These are phyloP conservation scores for Lucifuga dentata DNA, from an alignment of 2,113 vertebrate species.

Conservation along the genomic window DNA sequence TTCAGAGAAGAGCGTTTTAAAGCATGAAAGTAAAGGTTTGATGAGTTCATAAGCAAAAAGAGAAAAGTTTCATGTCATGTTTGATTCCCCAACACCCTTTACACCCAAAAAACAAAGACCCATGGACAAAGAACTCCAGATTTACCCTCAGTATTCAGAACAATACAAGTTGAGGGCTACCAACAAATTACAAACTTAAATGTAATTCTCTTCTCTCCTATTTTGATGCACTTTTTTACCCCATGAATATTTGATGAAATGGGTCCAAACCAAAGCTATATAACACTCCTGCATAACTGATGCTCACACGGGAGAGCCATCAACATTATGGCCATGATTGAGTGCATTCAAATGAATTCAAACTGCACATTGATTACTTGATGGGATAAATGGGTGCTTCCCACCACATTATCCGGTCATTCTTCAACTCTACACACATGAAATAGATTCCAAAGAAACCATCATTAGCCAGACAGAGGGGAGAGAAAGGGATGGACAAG, in stretches of 20 bases:
- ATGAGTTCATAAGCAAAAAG: constrained; percentile 83
- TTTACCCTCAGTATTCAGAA: constrained; percentile 40
- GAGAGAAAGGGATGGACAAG: constrained; percentile 53
- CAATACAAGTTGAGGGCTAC: constrained; percentile 82
- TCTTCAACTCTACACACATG: constrained; percentile 76
- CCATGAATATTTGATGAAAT: constrained; percentile 98
- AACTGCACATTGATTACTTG: constrained; percentile 96
- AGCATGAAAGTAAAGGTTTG: constrained; percentile 78
- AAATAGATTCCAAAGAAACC: constrained; percentile 68
- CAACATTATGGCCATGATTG: constrained; percentile 97
- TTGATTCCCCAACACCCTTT: constrained; percentile 51
- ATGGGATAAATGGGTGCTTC: constrained; percentile 83
- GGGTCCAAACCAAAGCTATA: constrained; percentile 96
- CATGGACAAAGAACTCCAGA: constrained; percentile 51
- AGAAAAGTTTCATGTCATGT: constrained; percentile 72
- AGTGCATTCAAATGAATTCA: constrained; percentile 99
- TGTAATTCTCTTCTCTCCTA: constrained; percentile 93
- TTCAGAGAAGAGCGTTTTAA: constrained; percentile 76
- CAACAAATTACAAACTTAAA: constrained; percentile 89
- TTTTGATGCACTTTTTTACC: constrained; percentile 96
- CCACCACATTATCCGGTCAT: constrained; percentile 24
- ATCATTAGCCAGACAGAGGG: constrained; percentile 73
- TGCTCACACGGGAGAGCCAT: constrained; percentile 94
- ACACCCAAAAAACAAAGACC: constrained; percentile 51
- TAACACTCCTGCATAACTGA: constrained; percentile 97